These are phyloP conservation scores for Loxodonta africana DNA, from an alignment of 2,113 vertebrate species.

Conservation along the genomic window DNA sequence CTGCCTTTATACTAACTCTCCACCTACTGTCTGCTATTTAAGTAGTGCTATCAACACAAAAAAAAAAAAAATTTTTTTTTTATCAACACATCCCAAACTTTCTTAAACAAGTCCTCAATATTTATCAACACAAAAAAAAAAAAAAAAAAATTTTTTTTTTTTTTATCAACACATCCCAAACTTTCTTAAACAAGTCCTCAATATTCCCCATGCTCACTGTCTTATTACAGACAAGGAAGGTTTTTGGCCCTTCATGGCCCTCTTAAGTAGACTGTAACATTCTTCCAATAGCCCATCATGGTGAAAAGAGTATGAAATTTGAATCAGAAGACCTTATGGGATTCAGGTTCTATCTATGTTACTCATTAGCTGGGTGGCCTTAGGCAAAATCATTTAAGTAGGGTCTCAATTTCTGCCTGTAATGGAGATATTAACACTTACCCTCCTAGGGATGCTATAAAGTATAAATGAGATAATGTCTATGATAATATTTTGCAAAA, in stretches of 20 bases:
- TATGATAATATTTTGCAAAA: slow-evolving; percentile 59
- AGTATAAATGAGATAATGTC: slow-evolving; percentile 55
- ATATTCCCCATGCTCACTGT: neutral
- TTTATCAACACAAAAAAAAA: neutral
- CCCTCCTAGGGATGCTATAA: slow-evolving; percentile 47
- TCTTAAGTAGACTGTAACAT: neutral
- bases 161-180: neutral
- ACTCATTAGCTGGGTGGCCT: slow-evolving; percentile 67
- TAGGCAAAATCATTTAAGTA: slow-evolving; percentile 72
- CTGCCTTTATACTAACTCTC: neutral
- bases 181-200: neutral
- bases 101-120: neutral
- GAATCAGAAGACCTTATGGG: slow-evolving; percentile 58
- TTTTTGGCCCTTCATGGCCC: neutral
- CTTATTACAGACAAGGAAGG: neutral
- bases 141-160: too few relatives aligned
- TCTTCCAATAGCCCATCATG: neutral
- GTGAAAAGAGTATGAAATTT: slow-evolving; percentile 9
- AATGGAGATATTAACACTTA: slow-evolving; percentile 75
- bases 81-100: neutral
- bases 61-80: too few relatives aligned
- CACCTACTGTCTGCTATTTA: neutral
- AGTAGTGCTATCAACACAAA: neutral
- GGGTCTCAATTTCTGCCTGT: slow-evolving; percentile 67
- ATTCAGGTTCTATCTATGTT: slow-evolving; percentile 57